A percentile compares a stretch with the other conserved stretches of the same genome.
phyloP scores from a whole-genome alignment of 37 sponge, comb jelly and placozoan species.

The Cladorhizidae sp. region DNA sequence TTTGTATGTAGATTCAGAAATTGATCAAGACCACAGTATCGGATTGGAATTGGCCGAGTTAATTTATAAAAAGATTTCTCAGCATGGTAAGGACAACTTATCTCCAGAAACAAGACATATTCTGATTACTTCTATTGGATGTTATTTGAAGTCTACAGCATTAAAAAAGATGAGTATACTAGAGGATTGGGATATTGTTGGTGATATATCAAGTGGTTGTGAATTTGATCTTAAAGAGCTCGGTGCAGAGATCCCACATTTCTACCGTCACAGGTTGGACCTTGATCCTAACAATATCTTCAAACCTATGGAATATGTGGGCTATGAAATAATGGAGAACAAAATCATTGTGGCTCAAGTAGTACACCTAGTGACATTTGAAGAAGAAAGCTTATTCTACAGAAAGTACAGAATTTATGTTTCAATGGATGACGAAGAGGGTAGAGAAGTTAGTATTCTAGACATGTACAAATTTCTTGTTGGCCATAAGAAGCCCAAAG shows the following conservation, averaged over 20 bases:
- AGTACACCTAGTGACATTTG: conserved; percentile 12
- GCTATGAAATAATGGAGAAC: conserved; percentile 45
- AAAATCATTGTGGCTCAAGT: conserved; percentile 45
- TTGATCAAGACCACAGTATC: background rate
- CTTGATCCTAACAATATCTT: conserved; percentile 44
- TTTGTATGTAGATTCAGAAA: background rate
- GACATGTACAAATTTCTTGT: conserved; percentile 57
- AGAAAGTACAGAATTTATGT: conserved; percentile 20
- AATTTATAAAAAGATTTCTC: background rate
- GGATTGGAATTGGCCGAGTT: background rate
- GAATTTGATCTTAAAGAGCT: background rate
- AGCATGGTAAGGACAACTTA: background rate
- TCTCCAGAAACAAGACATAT: background rate
- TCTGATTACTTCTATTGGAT: background rate
- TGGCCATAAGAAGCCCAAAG: background rate
- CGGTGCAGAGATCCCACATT: conserved; percentile 36
- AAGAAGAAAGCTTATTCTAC: background rate
- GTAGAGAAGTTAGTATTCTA: conserved; percentile 35
- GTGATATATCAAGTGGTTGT: background rate
- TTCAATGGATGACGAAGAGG: conserved; percentile 16
- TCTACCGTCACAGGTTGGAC: conserved; percentile 37
- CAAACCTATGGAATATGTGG: conserved; percentile 55
- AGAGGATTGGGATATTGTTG: too few relatives aligned
- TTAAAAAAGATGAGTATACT: too few relatives aligned
- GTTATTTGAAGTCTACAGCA: too few relatives aligned